Evolutionary conservation across 2,113 vertebrate genomes (phyloP), one percentile per base, ranked within the genome.

Genomic region (Passer domesticus): DNA sequence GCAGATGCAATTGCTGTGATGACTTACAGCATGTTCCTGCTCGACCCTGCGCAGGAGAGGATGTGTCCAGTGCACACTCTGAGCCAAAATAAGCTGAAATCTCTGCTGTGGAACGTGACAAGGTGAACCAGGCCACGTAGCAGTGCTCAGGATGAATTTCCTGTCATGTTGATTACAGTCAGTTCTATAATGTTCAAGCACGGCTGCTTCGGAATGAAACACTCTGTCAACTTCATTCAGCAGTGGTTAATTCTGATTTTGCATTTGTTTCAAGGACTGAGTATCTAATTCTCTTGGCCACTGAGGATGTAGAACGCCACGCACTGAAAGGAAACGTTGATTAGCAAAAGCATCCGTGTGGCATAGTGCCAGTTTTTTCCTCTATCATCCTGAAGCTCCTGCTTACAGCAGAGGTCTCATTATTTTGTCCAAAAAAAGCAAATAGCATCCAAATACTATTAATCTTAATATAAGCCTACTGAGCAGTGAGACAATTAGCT

Each of bases 381-480:
- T 95, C 69, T 79, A 15, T 88, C 59, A 25, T 86, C 72, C 92
- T 81, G 72, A 75, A 83, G 83, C 83, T 96, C 96, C 62, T 94
- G 94, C 95, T 92, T 90, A 56, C 44, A 96, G 92, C 64, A 49
- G 39, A 91, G 89, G 91, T 88, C 94, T 96, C 88, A 59, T 93
- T 95, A 84, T 94, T 95, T 87, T 84, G 73, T 67, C 95, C 90
- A 83, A 96, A 97, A 96, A 96, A 96, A 96, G 91, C 90, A 97
- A 96, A 97, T 87, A 92, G 90, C 95, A 89, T 90, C 55, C 83
- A 83, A 90, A 91, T 85, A 64, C 77, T 53, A 69, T 95, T 90
- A 79, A 88, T 83, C 85, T 92, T 72, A 83, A 94, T 66, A 56
- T 59, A 83, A 87, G n/a, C 67, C 56, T 62, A 27, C 43, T 11